phyloP scores from a whole-genome alignment of 2,113 vertebrate species.

The Oceanodroma tethys region DNA sequence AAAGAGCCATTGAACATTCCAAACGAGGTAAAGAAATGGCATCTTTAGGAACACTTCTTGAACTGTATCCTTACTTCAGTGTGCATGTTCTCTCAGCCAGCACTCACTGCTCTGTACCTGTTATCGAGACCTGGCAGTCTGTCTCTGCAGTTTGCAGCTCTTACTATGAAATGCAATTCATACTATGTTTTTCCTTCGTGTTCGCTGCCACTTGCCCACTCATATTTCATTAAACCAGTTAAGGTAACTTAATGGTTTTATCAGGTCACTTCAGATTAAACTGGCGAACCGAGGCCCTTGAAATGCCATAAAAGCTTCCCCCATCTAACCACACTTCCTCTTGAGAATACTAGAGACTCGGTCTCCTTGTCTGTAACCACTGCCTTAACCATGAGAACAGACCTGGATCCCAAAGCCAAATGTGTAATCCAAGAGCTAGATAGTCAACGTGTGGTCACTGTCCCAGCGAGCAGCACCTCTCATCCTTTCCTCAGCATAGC shows the following conservation, averaged over 20 bases:
- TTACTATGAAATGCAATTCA: background rate
- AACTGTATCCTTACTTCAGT: background rate
- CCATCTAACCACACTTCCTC: background rate
- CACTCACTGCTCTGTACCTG: background rate
- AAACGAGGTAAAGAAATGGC: background rate
- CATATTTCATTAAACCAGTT: background rate
- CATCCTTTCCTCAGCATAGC: background rate
- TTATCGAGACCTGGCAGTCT: background rate
- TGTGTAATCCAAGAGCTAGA: background rate
- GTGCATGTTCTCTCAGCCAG: background rate
- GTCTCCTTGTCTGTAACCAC: background rate
- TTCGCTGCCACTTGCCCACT: background rate
- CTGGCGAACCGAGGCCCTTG: background rate
- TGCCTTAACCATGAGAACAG: background rate
- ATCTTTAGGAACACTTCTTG: background rate
- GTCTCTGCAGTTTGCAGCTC: background rate
- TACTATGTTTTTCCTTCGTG: background rate
- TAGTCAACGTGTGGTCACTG: rapidly evolving
- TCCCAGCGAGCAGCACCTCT: background rate
- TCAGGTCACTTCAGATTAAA: background rate
- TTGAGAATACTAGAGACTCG: background rate
- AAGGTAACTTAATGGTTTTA: background rate
- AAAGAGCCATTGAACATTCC: background rate
- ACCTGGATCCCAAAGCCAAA: background rate
- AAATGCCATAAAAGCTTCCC: background rate